Evolutionary conservation across 2,888 invertebrate species (phyloP).

Genomic region (Eupithecia exiguata): DNA sequence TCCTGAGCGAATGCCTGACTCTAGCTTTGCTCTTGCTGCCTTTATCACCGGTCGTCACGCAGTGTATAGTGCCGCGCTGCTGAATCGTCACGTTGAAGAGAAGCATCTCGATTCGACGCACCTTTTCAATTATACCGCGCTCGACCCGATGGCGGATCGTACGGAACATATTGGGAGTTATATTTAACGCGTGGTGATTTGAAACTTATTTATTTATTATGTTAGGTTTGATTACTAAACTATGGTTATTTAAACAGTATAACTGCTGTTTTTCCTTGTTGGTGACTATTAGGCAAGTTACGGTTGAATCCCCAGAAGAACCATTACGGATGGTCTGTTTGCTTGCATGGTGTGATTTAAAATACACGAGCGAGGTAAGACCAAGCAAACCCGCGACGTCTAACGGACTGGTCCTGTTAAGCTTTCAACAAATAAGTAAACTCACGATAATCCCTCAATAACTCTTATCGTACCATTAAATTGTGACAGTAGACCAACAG

Average conservation of each 20-base stretch:
- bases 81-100: slow-evolving; percentile 63
- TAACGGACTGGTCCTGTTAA: slow-evolving; percentile 45
- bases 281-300: slow-evolving; percentile 28
- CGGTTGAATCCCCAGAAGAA: slow-evolving; percentile 61
- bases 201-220: slow-evolving; percentile 8
- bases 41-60: slow-evolving; percentile 55
- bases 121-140: slow-evolving; percentile 59
- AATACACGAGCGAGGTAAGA: slow-evolving; percentile 29
- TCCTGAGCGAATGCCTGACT: slow-evolving; percentile 49
- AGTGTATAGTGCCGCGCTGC: slow-evolving; percentile 63
- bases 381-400: slow-evolving; percentile 35
- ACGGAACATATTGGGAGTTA: slow-evolving; percentile 56
- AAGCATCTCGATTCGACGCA: slow-evolving; percentile 64
- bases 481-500: slow-evolving; percentile 50
- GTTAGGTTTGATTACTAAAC: background rate
- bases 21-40: slow-evolving; percentile 40
- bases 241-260: background rate
- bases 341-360: slow-evolving; percentile 35
- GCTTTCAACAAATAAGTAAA: slow-evolving; percentile 48
- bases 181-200: background rate
- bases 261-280: background rate
- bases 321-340: slow-evolving; percentile 50
- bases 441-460: slow-evolving; percentile 49
- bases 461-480: slow-evolving; percentile 57
- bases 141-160: slow-evolving; percentile 61